Conservation (phyloP, 2,113 vertebrate species). For the Ptilonorhynchus violaceus region DNA sequence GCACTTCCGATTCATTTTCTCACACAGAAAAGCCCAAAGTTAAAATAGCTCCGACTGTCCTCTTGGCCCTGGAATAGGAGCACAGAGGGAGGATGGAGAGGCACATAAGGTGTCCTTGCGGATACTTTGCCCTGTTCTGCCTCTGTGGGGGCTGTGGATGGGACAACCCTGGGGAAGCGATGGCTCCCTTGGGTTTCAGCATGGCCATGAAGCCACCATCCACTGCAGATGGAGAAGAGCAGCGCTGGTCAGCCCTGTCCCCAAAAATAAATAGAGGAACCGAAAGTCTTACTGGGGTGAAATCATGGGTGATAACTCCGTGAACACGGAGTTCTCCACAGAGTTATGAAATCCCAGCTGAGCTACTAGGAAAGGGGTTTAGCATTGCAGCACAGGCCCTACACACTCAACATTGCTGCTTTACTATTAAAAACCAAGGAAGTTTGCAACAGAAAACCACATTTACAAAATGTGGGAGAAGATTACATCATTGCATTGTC, state of each 20-base stretch:
- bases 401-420: neutral
- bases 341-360: slow-evolving; percentile 32
- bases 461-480: slow-evolving; percentile 26
- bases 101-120: neutral
- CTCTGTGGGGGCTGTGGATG: neutral
- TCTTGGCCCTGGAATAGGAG: neutral
- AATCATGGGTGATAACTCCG: neutral
- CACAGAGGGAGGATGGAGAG: neutral
- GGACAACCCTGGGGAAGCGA: fast-evolving
- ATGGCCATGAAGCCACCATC: neutral
- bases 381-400: neutral
- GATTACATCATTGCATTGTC: slow-evolving; percentile 48
- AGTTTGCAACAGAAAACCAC: slow-evolving; percentile 23
- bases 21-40: neutral
- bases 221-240: neutral
- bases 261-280: slow-evolving; percentile 54
- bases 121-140: neutral
- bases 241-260: neutral
- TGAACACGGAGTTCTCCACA: neutral
- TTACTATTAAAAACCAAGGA: slow-evolving; percentile 17
- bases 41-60: neutral
- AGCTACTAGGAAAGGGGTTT: neutral
- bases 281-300: neutral
- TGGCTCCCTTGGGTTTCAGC: neutral
- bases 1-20: neutral